These are phyloP conservation scores for Netelia melanura DNA, from an alignment of 2,888 invertebrate genomes.

Conservation along the genomic window DNA sequence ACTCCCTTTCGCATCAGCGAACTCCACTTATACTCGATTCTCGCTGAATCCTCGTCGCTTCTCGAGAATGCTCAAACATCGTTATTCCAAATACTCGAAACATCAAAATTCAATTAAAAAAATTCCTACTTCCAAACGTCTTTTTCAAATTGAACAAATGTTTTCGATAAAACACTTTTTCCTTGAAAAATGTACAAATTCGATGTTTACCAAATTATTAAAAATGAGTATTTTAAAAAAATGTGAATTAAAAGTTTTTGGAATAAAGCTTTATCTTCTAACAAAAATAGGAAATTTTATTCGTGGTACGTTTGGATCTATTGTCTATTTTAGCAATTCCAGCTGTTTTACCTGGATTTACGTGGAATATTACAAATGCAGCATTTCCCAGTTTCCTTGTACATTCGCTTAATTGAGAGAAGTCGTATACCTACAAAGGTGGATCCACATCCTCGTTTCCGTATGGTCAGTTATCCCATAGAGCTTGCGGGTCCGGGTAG, in stretches of 20 bases:
- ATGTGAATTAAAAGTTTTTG: no score
- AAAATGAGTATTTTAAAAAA: neutral
- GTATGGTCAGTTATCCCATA: constrained; percentile 35
- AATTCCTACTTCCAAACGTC: neutral
- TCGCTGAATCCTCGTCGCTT: constrained; percentile 10
- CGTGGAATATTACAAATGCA: no score
- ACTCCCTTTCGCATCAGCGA: neutral
- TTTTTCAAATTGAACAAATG: neutral
- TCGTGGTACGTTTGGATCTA: neutral
- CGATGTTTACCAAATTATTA: neutral
- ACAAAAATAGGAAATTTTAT: constrained; percentile 25
- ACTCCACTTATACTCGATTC: constrained; percentile 10
- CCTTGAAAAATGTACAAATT: neutral
- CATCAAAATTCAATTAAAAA: neutral
- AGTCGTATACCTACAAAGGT: constrained; percentile 19
- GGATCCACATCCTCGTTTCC: constrained; percentile 18
- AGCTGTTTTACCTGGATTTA: no score
- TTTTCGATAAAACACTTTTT: neutral
- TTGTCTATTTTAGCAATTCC: neutral
- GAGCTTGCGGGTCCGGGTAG: constrained; percentile 38
- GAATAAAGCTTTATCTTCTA: neutral
- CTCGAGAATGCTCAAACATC: neutral
- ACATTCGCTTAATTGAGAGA: constrained; percentile 49
- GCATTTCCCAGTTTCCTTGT: neutral
- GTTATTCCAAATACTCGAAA: neutral